A percentile compares a stretch with the other conserved stretches of the same genome.
These are phyloP conservation scores for Lithobates pipiens DNA, from an alignment of 2,797 vertebrate species.

Conservation along the genomic window DNA sequence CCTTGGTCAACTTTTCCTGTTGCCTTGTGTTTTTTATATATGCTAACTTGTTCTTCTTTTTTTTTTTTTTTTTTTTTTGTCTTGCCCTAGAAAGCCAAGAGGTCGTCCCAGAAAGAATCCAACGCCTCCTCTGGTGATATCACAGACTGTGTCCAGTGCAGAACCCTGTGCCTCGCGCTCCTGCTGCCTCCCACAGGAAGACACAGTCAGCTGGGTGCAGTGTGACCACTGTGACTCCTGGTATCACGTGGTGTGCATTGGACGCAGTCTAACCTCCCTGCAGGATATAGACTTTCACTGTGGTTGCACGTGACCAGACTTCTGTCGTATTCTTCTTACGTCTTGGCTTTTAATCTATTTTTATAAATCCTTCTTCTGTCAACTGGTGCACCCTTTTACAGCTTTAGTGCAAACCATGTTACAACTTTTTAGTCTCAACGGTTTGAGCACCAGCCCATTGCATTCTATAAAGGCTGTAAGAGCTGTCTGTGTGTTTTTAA, in stretches of 20 bases:
- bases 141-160: constrained; percentile 53
- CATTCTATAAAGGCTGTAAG: not conserved
- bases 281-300: constrained; percentile 86
- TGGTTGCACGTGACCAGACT: constrained; percentile 75
- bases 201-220: constrained; percentile 90
- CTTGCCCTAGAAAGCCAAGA: constrained; percentile 74
- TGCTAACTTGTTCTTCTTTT: not conserved
- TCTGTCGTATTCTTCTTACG: too few relatives aligned
- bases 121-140: constrained; percentile 58
- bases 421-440: not conserved
- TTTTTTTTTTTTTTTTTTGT: too few relatives aligned
- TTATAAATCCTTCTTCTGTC: not conserved
- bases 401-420: not conserved
- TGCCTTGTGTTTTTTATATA: too few relatives aligned
- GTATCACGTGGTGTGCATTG: constrained; percentile 85
- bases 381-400: not conserved
- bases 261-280: constrained; percentile 77
- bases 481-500: constrained; percentile 5
- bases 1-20: too few relatives aligned
- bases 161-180: constrained; percentile 80
- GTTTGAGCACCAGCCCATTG: constrained; percentile 14
- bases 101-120: constrained; percentile 84
- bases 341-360: constrained; percentile 70
- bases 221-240: constrained; percentile 87
- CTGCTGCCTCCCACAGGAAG: constrained; percentile 83